Evolutionary conservation across 2,888 invertebrate species (phyloP).

Genomic region (Pristionchus entomophagus): DNA sequence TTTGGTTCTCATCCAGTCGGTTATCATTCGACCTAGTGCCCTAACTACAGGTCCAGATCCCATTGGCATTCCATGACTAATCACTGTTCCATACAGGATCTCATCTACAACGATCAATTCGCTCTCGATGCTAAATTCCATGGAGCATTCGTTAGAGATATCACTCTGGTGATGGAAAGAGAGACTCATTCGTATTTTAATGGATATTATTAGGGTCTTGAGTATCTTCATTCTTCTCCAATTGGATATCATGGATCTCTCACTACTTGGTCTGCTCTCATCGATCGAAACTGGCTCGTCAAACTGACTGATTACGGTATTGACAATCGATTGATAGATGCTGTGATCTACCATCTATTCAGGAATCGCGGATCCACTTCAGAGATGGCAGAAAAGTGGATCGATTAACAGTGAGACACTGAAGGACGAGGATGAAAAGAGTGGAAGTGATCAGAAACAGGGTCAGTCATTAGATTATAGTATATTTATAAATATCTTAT

Average conservation of each 20-base stretch:
- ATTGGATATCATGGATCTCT: conserved; percentile 64
- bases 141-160: conserved; percentile 62
- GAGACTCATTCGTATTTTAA: background rate
- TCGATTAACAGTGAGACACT: conserved; percentile 57
- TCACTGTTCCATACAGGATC: too few relatives aligned
- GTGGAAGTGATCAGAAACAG: conserved; percentile 45
- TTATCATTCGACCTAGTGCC: too few relatives aligned
- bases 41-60: too few relatives aligned
- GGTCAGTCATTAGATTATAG: background rate
- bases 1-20: too few relatives aligned
- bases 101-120: conserved; percentile 64
- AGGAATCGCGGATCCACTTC: conserved; percentile 57
- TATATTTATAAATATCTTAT: too few relatives aligned
- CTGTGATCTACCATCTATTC: background rate
- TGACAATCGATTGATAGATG: background rate
- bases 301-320: conserved; percentile 65
- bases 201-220: conserved; percentile 55
- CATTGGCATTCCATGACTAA: too few relatives aligned
- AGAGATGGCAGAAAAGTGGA: conserved; percentile 62
- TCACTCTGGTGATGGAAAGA: conserved; percentile 56
- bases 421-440: conserved; percentile 60
- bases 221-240: conserved; percentile 61
- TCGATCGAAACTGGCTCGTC: conserved; percentile 55
- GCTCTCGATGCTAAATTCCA: conserved; percentile 62
- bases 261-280: conserved; percentile 58